Evolutionary conservation across 2,888 invertebrate species (phyloP).

Genomic region (Hypolimnas misippus): DNA sequence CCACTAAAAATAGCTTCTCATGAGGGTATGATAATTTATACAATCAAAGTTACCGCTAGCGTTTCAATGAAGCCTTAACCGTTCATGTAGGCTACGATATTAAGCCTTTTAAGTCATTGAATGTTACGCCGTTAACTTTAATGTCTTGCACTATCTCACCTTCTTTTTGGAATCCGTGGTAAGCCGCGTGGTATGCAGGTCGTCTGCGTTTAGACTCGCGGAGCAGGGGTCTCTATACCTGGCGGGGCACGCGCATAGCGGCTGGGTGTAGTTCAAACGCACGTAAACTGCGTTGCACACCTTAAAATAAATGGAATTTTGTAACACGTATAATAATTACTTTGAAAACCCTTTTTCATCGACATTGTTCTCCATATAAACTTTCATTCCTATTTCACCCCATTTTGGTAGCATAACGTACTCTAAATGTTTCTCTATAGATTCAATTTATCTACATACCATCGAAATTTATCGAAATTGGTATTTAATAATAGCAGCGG

Average conservation of each 20-base stretch:
- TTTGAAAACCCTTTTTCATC: too few species aligned
- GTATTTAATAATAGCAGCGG: too few species aligned
- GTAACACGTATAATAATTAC: too few species aligned
- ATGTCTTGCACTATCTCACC: conserved; percentile 75
- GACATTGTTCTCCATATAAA: too few species aligned
- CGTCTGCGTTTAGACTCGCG: conserved; percentile 94
- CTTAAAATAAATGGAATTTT: conserved; percentile 63
- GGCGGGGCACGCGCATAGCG: conserved; percentile 95
- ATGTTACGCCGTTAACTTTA: conserved; percentile 37
- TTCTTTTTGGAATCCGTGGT: conserved; percentile 93
- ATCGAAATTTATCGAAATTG: too few species aligned
- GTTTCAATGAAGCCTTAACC: conserved; percentile 17
- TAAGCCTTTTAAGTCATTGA: conserved; percentile 32
- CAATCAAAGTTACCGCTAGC: conserved; percentile 19
- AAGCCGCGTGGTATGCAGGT: conserved; percentile 95
- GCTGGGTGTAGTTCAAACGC: conserved; percentile 95
- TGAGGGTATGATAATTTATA: conserved; percentile 16
- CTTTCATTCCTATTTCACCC: too few species aligned
- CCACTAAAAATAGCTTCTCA: not conserved
- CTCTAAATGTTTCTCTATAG: too few species aligned
- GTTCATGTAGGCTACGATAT: conserved; percentile 17
- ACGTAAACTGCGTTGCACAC: conserved; percentile 97
- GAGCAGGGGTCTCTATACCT: conserved; percentile 96
- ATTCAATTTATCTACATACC: too few species aligned
- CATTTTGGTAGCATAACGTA: too few species aligned